Base-by-base conservation (phyloP, 2,797 vertebrate genomes). In the Sebastes miniatus region DNA sequence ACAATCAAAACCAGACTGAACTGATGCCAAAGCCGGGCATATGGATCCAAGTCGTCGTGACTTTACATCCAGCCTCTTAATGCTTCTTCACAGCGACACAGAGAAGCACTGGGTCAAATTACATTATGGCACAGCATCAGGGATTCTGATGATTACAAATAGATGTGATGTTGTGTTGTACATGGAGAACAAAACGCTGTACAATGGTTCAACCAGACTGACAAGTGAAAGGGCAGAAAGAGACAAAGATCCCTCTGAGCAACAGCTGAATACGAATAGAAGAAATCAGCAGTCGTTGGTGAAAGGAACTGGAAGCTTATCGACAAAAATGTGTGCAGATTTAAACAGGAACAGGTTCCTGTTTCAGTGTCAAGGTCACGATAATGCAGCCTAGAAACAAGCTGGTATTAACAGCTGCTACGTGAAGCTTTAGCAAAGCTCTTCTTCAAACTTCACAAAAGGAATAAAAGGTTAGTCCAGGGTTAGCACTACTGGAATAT, bases 1-100 rank as follows among this genome's bases (percentile, higher is more conserved):
- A 50, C 85, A 77, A 77, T 86, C 25, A 79, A 57, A 84, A 32
- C 39, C 34, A 74, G 83, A 84, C 73, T 61, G 36, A 62, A 63
- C 68, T 18, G 2, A 58, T 65, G 14, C 63, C 56, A 65, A 12
- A 79, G 67, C 27, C 58, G 50, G 61, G 36, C 0, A 61, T 56
- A 27, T 68, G 69, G 4, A 20, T 32, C 32, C 4, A 20, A 59
- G 36, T 24, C 18, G 13, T 32, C 61, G 34, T 12, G 8, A 70
- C 32, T 16, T 66, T 29, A 63, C 43, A 61, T 52, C 4, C 22
- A 18, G 22, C 59, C 58, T 50, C 36, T 50, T 58, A 14, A 50
- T 56, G 25, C 69, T 74, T 69, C 64, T 66, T 27, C 66, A 74
- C 56, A 56, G 63, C n/a, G 22, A 16, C 67, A 68, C 56, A 74